Evolutionary conservation across 2,888 invertebrate species (phyloP).

Genomic region (Noctua fimbriata): DNA sequence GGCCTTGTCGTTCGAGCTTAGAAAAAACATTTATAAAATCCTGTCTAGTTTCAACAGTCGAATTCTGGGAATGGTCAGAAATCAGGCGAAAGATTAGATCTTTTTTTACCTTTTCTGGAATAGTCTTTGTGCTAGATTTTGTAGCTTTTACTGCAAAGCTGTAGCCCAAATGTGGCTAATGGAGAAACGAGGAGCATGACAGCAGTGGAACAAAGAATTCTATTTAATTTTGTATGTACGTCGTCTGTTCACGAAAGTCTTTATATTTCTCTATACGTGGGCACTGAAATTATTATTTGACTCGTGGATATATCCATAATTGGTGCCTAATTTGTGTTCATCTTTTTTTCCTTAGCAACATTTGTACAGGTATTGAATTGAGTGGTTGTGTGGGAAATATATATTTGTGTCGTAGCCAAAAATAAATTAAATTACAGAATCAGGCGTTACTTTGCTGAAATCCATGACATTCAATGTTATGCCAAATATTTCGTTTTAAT

Average conservation of each 20-base stretch:
- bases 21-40: conserved; percentile 22
- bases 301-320: not conserved
- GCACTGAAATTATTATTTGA: not conserved
- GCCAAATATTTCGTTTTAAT: too few relatives aligned
- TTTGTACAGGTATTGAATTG: not conserved
- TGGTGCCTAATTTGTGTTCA: not conserved
- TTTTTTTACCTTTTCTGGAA: not conserved
- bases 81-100: not conserved
- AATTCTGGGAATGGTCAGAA: not conserved
- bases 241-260: not conserved
- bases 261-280: conserved; percentile 1
- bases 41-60: not conserved
- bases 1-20: not conserved
- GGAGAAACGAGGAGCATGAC: not conserved
- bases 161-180: conserved; percentile 8
- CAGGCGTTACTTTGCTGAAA: too few relatives aligned
- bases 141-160: conserved; percentile 9
- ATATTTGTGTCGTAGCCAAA: not conserved
- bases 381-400: not conserved
- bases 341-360: not conserved
- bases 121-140: not conserved
- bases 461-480: too few relatives aligned
- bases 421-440: not conserved
- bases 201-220: conserved; percentile 7
- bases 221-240: not conserved